Conservation (phyloP, 53 echinoderm and acorn worm genomes). For the Mesocentrotus franciscanus region DNA sequence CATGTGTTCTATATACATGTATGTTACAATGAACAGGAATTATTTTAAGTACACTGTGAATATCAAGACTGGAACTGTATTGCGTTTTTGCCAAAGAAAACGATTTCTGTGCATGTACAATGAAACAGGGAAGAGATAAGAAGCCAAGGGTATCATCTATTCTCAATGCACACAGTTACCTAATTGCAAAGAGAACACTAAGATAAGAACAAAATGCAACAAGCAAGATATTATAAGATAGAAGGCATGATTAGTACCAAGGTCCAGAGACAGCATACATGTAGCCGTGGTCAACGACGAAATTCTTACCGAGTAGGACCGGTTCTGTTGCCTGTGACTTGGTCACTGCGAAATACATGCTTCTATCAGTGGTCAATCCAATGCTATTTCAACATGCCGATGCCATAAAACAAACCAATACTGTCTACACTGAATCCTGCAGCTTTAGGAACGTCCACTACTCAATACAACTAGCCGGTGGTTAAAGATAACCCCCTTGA, state of each 20-base stretch:
- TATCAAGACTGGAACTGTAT: not conserved
- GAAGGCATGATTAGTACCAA: not conserved
- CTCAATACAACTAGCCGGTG: not conserved
- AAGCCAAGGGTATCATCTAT: not conserved
- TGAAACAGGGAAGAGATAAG: not conserved
- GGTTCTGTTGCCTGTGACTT: slow-evolving; percentile 19
- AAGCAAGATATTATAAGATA: not conserved
- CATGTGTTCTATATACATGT: no score
- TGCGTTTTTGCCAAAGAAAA: not conserved
- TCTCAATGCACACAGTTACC: not conserved
- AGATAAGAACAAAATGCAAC: not conserved
- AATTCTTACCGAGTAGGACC: slow-evolving; percentile 47
- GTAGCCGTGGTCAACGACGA: not conserved
- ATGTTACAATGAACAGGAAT: no score
- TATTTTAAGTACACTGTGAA: no score
- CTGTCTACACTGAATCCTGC: not conserved
- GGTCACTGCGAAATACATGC: slow-evolving; percentile 64
- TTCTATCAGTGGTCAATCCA: not conserved
- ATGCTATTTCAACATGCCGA: not conserved
- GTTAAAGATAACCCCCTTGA: not conserved
- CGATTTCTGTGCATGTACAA: no score
- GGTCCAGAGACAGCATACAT: not conserved
- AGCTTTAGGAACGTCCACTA: not conserved
- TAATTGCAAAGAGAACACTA: not conserved
- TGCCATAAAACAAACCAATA: not conserved